Percentiles rank a stretch among this genome's conserved stretches.
These are phyloP conservation scores for Scolopax mira DNA, from an alignment of 2,113 vertebrate genomes.

Conservation along the genomic window DNA sequence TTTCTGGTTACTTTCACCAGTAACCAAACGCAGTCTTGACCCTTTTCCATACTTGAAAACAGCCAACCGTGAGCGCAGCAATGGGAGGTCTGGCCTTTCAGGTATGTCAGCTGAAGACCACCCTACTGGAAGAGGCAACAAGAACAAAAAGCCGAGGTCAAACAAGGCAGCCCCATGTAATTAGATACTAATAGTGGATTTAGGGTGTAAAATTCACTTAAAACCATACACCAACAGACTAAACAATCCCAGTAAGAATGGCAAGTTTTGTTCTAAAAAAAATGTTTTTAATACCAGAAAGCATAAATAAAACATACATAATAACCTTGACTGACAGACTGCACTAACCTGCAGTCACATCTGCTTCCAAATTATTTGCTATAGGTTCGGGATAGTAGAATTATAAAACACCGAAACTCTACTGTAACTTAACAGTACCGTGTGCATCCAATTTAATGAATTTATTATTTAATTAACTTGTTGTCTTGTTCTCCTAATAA, in stretches of 20 bases:
- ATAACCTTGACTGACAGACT: constrained; percentile 69
- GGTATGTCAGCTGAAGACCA: constrained; percentile 86
- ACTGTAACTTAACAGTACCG: not conserved
- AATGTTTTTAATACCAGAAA: constrained; percentile 77
- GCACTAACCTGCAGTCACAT: constrained; percentile 74
- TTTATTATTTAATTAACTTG: not conserved
- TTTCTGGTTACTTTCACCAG: constrained; percentile 63
- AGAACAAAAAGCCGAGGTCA: constrained; percentile 79
- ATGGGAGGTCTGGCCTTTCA: constrained; percentile 78
- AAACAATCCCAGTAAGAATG: constrained; percentile 86
- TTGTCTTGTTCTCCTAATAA: not conserved
- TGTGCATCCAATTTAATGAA: not conserved
- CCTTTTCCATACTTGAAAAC: constrained; percentile 68
- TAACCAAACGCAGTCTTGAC: constrained; percentile 74
- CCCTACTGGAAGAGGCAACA: constrained; percentile 83
- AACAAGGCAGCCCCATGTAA: constrained; percentile 78
- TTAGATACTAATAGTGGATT: constrained; percentile 87
- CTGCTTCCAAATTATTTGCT: constrained; percentile 75
- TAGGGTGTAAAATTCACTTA: constrained; percentile 86
- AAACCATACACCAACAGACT: constrained; percentile 84
- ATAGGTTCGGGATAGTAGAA: constrained; percentile 69
- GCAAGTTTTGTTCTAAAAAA: constrained; percentile 80
- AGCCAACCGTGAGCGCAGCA: constrained; percentile 64
- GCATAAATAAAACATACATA: constrained; percentile 76
- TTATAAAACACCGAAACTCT: constrained; percentile 65